A percentile compares a stretch with the other conserved stretches of the same genome.
Conservation (phyloP, 2,113 vertebrate genomes). For the Diglossa brunneiventris region DNA sequence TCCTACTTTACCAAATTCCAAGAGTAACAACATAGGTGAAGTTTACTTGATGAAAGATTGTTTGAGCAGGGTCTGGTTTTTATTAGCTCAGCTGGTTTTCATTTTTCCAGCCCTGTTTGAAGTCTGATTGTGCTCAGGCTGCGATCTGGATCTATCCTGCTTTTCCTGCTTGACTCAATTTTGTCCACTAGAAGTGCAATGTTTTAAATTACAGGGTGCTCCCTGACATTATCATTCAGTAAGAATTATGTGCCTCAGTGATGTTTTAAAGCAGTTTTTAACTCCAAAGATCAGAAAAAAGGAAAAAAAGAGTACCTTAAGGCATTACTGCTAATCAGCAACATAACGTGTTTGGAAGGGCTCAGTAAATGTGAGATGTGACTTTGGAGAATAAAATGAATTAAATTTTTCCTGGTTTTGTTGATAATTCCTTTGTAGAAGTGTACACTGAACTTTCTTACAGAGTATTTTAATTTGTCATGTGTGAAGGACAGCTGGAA, state of each 20-base stretch:
- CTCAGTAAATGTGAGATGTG: background rate
- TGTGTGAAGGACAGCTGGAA: background rate
- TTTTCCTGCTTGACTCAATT: conserved; percentile 16
- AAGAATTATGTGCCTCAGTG: background rate
- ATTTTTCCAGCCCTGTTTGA: conserved; percentile 20
- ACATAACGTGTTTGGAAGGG: background rate
- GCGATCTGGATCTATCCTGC: conserved; percentile 2
- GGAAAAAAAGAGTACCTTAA: background rate
- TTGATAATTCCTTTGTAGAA: conserved; percentile 17
- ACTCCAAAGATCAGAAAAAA: background rate
- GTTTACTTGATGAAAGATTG: conserved; percentile 19
- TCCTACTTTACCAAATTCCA: conserved; percentile 25
- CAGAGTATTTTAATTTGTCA: background rate
- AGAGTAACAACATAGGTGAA: conserved; percentile 34
- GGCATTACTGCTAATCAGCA: conserved; percentile 1
- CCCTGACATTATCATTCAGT: background rate
- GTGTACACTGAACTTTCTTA: background rate
- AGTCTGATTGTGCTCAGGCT: conserved; percentile 5
- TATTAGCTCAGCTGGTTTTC: conserved; percentile 36
- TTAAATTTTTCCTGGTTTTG: background rate
- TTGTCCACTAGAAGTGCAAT: conserved; percentile 5
- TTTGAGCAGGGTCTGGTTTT: conserved; percentile 24
- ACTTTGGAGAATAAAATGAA: background rate
- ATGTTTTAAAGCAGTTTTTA: conserved; percentile 35
- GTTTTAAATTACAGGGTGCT: conserved; percentile 49